Conservation (phyloP, 2,888 invertebrate genomes). For the Spodoptera littoralis region DNA sequence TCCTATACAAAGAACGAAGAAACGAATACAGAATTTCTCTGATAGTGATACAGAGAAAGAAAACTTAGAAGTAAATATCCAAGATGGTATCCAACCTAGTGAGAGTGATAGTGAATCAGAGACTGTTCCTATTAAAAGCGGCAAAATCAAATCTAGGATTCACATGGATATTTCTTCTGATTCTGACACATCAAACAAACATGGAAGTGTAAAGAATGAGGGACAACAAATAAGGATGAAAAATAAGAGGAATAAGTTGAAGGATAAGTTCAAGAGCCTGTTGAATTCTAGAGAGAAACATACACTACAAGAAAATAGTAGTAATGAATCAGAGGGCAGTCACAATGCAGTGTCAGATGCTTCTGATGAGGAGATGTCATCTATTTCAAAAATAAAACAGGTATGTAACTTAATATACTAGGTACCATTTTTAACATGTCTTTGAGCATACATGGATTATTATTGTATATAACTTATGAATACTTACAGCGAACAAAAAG, state of each 20-base stretch:
- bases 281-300: constrained; percentile 63
- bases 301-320: constrained; percentile 19
- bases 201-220: constrained; percentile 56
- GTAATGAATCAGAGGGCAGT: constrained; percentile 32
- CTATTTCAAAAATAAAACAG: constrained; percentile 74
- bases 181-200: constrained; percentile 43
- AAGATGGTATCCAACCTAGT: neutral
- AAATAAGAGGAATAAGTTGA: constrained; percentile 73
- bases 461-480: too few relatives aligned
- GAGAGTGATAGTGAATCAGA: constrained; percentile 39
- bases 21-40: constrained; percentile 66
- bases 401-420: constrained; percentile 54
- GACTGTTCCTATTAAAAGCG: constrained; percentile 36
- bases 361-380: constrained; percentile 62
- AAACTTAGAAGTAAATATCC: constrained; percentile 24
- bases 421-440: too few relatives aligned
- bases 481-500: too few relatives aligned
- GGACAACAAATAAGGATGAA: constrained; percentile 71
- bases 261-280: constrained; percentile 76
- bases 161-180: constrained; percentile 47
- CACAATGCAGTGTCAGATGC: constrained; percentile 45
- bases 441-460: too few relatives aligned
- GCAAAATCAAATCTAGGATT: constrained; percentile 51
- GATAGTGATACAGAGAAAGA: constrained; percentile 74
- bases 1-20: constrained; percentile 56